Percentiles rank a stretch among this genome's conserved stretches.
Evolutionary conservation across 2,113 vertebrate genomes (phyloP).

Genomic region (Machaerirhynchus nigripectus): DNA sequence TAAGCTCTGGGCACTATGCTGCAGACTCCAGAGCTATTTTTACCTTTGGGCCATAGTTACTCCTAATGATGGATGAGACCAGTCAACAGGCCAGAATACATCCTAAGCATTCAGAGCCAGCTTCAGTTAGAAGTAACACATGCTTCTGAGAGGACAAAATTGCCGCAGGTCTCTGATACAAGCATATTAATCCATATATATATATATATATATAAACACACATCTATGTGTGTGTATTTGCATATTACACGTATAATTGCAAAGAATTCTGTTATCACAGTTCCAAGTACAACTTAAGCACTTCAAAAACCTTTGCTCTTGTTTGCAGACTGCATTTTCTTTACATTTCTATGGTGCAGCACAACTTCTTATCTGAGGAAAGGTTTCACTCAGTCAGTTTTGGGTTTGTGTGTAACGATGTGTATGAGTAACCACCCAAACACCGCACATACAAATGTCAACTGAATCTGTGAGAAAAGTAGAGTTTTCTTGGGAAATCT

Average conservation of each 20-base stretch:
- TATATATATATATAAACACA: background rate
- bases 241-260: background rate
- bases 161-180: background rate
- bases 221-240: rapidly evolving
- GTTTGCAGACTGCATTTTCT: background rate
- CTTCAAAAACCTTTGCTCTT: background rate
- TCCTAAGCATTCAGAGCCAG: background rate
- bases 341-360: background rate
- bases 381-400: background rate
- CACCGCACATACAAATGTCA: background rate
- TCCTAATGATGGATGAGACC: background rate
- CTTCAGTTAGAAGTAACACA: background rate
- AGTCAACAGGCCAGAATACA: slow-evolving; percentile 10
- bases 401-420: rapidly evolving
- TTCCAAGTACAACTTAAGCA: background rate
- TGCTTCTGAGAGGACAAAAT: background rate
- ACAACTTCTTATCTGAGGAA: background rate
- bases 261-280: background rate
- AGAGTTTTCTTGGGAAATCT: background rate
- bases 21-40: background rate
- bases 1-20: slow-evolving; percentile 26
- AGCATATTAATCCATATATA: background rate
- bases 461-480: background rate
- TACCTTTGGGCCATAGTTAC: background rate
- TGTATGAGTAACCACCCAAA: background rate